phyloP scores from a whole-genome alignment of 2,797 vertebrate species.

The Tangara arthus region DNA sequence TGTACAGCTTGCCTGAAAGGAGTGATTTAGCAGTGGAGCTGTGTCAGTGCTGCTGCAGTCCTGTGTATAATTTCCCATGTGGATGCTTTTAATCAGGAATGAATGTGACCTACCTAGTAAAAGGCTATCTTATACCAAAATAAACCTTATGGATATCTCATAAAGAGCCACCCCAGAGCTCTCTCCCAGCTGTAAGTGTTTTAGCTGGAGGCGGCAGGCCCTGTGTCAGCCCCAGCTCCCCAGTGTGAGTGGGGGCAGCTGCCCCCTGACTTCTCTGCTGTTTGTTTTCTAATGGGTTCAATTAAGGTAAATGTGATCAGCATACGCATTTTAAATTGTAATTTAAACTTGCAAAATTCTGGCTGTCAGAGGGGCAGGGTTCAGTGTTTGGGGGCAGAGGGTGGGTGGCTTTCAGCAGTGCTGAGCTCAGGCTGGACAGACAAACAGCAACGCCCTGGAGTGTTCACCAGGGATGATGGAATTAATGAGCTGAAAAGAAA shows the following conservation, averaged over 20 bases:
- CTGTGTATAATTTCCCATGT: slow-evolving; percentile 16
- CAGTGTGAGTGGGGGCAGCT: background rate
- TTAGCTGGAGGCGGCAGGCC: background rate
- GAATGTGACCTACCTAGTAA: slow-evolving; percentile 21
- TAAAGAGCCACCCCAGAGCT: background rate
- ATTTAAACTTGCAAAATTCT: background rate
- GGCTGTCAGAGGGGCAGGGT: background rate
- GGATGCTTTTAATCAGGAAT: slow-evolving; percentile 40
- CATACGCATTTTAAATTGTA: background rate
- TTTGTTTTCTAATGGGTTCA: background rate
- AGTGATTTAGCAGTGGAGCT: background rate
- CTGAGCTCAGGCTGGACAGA: background rate
- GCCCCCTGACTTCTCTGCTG: background rate
- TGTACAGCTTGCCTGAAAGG: background rate
- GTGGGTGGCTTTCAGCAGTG: too few species aligned
- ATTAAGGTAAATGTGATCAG: background rate
- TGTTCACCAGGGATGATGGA: background rate
- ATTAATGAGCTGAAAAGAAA: background rate
- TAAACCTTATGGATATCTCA: background rate
- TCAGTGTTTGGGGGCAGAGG: background rate
- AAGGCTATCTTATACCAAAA: background rate
- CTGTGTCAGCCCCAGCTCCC: background rate
- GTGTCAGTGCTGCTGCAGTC: background rate
- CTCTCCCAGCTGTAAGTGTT: background rate
- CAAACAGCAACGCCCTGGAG: background rate